Evolutionary conservation across 2,113 vertebrate genomes (phyloP), one percentile per base, ranked within the genome.

Genomic region (Fulmarus glacialis): DNA sequence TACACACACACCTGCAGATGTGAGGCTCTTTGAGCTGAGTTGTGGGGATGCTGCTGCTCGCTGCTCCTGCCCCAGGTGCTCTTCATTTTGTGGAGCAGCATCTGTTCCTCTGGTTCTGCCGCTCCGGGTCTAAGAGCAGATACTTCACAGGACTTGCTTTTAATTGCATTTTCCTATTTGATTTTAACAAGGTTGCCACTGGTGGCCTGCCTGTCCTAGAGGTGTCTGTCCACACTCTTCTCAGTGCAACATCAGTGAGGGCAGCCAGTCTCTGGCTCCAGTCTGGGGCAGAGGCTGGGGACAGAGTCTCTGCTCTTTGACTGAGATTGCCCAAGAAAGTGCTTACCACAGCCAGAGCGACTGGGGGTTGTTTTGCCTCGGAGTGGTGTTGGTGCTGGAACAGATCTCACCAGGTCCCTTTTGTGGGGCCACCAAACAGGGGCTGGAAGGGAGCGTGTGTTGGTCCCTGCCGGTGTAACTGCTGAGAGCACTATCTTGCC

Each of bases 1-100:
- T 17, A 3, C 12, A 5, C 10, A 4, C 11, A 2, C 34, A 0
- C 16, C 62, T 18, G 62, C 50, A 30, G 43, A 9, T 4, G 0
- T 2, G 18, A 34, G 23, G 77, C 34, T 29, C 48, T 36, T 18
- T 22, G 20, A 36, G 53, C 68, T 14, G 56, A 34, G 68, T 9
- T 0, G 2, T 14, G 48, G 70, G 43, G 43, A 32, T 2, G 43
- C 59, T 78, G 24, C 8, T 38, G 23, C n/a, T 72, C 2, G 0
- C 45, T 48, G 53, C 53, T 77, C 2, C 4, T 72, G 66, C 43
- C 36, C 27, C 63, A 16, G 38, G 8, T 60, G 60, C 68, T 55
- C 23, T 19, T 34, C 43, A 13, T 42, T 79, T 70, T 3, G 1
- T 24, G 58, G 47, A 53, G 58, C 66, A 70, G 48, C 58, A 2